Conservation (phyloP, 1,140 invertebrate genomes). For the Anastatus disparis region DNA sequence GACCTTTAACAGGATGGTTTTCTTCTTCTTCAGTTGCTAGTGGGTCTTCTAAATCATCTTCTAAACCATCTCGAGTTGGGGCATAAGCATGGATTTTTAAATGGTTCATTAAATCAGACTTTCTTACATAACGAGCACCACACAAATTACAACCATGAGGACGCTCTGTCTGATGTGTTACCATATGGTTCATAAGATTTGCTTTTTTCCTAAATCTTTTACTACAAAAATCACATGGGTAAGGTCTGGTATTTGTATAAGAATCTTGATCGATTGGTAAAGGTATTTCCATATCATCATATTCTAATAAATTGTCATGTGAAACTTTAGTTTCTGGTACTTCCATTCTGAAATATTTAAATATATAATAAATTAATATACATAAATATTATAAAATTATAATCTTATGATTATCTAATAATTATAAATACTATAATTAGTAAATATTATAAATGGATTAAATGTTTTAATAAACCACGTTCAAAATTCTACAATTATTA, state of each 20-base stretch:
- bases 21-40: constrained; percentile 59
- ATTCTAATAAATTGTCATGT: constrained; percentile 68
- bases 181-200: constrained; percentile 85
- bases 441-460: too few relatives aligned
- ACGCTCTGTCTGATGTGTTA: constrained; percentile 82
- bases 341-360: constrained; percentile 66
- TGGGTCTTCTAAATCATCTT: constrained; percentile 66
- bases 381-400: neutral
- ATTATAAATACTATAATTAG: neutral
- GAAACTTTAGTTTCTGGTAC: constrained; percentile 69
- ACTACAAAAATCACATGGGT: constrained; percentile 87
- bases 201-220: constrained; percentile 84
- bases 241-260: constrained; percentile 82
- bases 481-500: too few relatives aligned
- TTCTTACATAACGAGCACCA: constrained; percentile 79
- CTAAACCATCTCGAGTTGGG: constrained; percentile 64
- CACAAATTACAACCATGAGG: constrained; percentile 83
- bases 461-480: too few relatives aligned
- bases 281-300: constrained; percentile 79
- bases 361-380: neutral
- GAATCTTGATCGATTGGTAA: constrained; percentile 84
- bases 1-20: constrained; percentile 53
- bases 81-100: constrained; percentile 82
- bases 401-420: constrained; percentile 6
- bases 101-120: constrained; percentile 83